Conservation (phyloP, 2,797 vertebrate genomes). For the Peromyscus eremicus region DNA sequence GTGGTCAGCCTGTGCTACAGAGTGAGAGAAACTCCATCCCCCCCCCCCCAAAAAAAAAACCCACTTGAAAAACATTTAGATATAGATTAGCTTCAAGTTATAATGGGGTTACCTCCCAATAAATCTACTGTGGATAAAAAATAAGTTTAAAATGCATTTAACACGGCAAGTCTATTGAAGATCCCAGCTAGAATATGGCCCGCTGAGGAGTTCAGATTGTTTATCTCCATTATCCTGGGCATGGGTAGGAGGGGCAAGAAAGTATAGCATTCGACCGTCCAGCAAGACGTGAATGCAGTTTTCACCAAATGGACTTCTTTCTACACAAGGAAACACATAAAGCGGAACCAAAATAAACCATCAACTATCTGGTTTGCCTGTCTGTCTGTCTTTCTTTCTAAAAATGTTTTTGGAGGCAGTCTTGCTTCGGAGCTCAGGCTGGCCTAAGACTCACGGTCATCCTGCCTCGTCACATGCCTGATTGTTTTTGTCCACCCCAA, state of each 20-base stretch:
- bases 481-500: neutral
- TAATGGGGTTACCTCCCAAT: neutral
- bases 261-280: neutral
- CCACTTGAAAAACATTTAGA: conserved; percentile 11
- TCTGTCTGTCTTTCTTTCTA: neutral
- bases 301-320: neutral
- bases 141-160: neutral
- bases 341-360: neutral
- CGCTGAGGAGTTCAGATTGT: neutral
- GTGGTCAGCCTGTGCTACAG: neutral
- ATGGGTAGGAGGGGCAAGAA: neutral
- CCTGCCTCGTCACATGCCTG: neutral
- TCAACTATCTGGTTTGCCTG: neutral
- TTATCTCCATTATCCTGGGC: neutral
- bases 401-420: neutral
- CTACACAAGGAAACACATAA: neutral
- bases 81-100: neutral
- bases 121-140: neutral
- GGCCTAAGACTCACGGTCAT: neutral
- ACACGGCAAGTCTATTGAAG: neutral
- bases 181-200: neutral
- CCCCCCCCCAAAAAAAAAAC: neutral
- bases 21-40: neutral
- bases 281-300: neutral
- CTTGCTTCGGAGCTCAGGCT: neutral